Evolutionary conservation across 2,113 vertebrate species (phyloP), one percentile per base, ranked within the genome.

Genomic region (Lampris incognitus): DNA sequence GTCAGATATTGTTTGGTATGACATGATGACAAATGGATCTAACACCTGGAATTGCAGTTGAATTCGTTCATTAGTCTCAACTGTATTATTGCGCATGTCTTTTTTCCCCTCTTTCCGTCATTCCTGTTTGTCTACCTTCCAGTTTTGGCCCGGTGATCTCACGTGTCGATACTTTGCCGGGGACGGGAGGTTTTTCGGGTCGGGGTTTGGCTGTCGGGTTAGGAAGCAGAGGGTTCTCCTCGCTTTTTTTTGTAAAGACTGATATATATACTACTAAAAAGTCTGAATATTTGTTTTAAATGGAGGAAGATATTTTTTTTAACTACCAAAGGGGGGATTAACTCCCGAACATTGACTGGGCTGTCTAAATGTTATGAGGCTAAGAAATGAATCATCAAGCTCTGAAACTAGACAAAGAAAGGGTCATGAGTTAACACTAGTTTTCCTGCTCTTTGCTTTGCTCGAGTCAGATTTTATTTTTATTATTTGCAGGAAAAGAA

Each of bases 221-320:
- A 8, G 6, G 76, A 86, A 89, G 83, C 86, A 85, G 90, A 87
- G 89, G 84, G 78, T 89, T 90, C 64, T 58, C 85, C 85, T 91
- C 74, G 68, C 84, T 86, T 91, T 84, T 24, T 92, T 92, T 89
- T 93, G 89, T 93, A 92, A 92, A 93, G 87, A 93, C 88, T 92
- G 91, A 89, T 93, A 87, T 91, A 93, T 91, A 79, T 76, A 69
- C 71, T 84, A 90, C 85, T 90, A 74, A 87, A 78, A 81, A 92
- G 89, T 92, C 92, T 80, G 76, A 94, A 91, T 93, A 92, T 94
- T 94, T 94, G 92, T 94, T 94, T 94, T 93, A 93, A 93, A 93
- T 87, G 90, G 94, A 94, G 88, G 89, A 91, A 94, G 24, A 88
- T 92, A 86, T 93, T 94, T 92, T 94, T 94, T 94, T 93, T 92